phyloP scores from a whole-genome alignment of 2,113 vertebrate genomes.

The Scatophagus argus region DNA sequence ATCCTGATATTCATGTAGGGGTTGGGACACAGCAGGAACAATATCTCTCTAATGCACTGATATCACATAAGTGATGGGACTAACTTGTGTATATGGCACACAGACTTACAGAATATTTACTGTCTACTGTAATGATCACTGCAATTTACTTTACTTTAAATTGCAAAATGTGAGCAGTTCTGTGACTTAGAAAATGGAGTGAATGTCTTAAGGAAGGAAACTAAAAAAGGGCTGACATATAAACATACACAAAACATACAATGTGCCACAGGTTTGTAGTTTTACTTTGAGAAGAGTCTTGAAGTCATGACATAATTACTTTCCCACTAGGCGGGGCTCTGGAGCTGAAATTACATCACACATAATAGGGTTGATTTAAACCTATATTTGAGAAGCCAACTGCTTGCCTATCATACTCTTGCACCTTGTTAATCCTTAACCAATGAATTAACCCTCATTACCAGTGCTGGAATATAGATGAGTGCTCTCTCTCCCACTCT shows the following conservation, averaged over 20 bases:
- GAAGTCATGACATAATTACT: constrained; percentile 64
- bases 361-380: constrained; percentile 97
- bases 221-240: constrained; percentile 3
- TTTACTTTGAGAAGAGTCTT: constrained; percentile 56
- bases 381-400: constrained; percentile 92
- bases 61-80: neutral
- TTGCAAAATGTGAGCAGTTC: constrained; percentile 9
- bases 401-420: constrained; percentile 96
- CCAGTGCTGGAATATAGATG: constrained; percentile 94
- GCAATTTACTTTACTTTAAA: neutral
- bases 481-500: constrained; percentile 60
- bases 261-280: constrained; percentile 22
- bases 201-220: neutral
- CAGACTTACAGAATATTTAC: neutral
- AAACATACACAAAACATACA: neutral
- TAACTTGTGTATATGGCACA: neutral
- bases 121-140: constrained; percentile 1
- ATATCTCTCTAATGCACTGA: neutral
- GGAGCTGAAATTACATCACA: constrained; percentile 77
- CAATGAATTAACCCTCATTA: constrained; percentile 99
- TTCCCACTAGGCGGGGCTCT: constrained; percentile 68
- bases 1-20: neutral
- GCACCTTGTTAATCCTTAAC: constrained; percentile 97
- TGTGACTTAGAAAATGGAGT: neutral
- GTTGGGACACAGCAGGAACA: neutral